phyloP scores from a whole-genome alignment of 2,888 invertebrate species.

The Drosophila lacicola region DNA sequence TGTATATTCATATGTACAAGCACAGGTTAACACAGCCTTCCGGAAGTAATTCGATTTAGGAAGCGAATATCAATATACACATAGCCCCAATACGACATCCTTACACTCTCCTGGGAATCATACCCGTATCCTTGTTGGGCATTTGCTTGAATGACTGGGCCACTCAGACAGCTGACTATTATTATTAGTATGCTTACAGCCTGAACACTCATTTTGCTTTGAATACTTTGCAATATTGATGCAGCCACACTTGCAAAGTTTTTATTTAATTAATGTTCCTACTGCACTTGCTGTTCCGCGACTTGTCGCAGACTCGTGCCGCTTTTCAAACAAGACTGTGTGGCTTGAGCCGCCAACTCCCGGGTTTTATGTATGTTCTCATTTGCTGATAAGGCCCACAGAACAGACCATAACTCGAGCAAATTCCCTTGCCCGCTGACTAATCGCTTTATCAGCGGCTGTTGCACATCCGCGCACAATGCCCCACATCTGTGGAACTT shows the following conservation, averaged over 20 bases:
- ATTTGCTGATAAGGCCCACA: slow-evolving; percentile 46
- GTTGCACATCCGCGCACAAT: slow-evolving; percentile 2
- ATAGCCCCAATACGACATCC: background rate
- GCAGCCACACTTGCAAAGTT: background rate
- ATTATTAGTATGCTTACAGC: slow-evolving; percentile 1
- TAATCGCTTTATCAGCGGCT: slow-evolving; percentile 51
- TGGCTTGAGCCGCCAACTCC: slow-evolving; percentile 1
- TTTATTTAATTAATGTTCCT: background rate
- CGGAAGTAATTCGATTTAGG: background rate
- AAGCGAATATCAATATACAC: background rate
- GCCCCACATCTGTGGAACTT: background rate
- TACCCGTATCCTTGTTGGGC: too few species aligned
- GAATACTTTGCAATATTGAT: background rate
- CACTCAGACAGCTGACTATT: background rate
- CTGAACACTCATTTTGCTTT: slow-evolving; percentile 37
- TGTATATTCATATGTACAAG: background rate
- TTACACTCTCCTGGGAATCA: too few species aligned
- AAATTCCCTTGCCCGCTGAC: slow-evolving; percentile 31
- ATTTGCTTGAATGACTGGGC: background rate
- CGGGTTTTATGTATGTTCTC: slow-evolving; percentile 33
- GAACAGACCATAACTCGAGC: slow-evolving; percentile 21
- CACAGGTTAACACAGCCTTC: background rate
- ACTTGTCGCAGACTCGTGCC: slow-evolving; percentile 4
- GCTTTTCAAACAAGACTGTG: slow-evolving; percentile 41
- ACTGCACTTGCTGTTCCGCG: slow-evolving; percentile 8